Base-by-base conservation (phyloP, 2,888 invertebrate species). In the Drosophila rellima region DNA sequence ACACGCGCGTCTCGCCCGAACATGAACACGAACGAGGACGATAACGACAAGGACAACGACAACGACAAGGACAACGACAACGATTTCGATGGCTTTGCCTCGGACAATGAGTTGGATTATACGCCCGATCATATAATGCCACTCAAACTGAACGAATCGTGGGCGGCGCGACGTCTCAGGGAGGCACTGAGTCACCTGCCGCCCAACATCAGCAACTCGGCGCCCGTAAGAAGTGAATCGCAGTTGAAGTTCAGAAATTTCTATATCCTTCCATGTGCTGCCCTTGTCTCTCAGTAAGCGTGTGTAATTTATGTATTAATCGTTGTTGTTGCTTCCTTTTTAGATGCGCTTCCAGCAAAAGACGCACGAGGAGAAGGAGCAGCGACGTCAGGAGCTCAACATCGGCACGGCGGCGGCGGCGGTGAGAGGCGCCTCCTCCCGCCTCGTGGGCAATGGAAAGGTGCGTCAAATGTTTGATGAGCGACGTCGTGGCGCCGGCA, bases 381-480 rank as follows among this genome's bases (percentile, higher is more conserved):
- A 96, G 92, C 96, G 96, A 87, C 94, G 96, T 66, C 93, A 96
- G 37, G 95, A 95, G 74, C 93, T 96, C 74, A 95, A 95, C 78
- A 60, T 55, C 11, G 13, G 7, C 50, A 15, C 33, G 23, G 48
- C 50, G 3, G 10, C 37, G 0, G 26, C 65, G 13, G 33, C 11
- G 3, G 31, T 65, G 2, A 69, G 63, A 42, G 62, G 67, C n/a
- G 39, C 51, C 26, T 62, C 82, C 45, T 51, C 44, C 7, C 69
- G 80, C 2, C 33, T 75, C 13, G 74, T 91, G 33, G 91, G 91
- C 13, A 91, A 91, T 51, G 93, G 93, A 54, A 93, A 92, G 72
- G 96, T 97, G 29, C 95, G 97, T 13, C 97, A 97, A 93, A 96
- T 97, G 96, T 97, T 97, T 89, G 96, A 97, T 89, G 97, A 97